Percentiles rank a stretch among this genome's conserved stretches.
These are phyloP conservation scores for Leucophora obtusa DNA, from an alignment of 2,888 invertebrate genomes.

Conservation along the genomic window DNA sequence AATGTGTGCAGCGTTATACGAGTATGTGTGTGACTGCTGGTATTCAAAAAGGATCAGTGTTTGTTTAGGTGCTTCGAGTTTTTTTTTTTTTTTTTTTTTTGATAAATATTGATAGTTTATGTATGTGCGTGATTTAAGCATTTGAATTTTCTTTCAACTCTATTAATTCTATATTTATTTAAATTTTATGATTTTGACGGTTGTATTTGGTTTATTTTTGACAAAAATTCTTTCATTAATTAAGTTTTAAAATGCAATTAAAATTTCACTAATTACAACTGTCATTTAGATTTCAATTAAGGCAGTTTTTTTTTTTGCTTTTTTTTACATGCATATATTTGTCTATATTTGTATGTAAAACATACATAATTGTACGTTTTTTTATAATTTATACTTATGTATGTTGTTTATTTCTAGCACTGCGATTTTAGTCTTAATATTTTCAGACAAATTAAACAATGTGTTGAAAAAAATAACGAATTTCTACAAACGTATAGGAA, in stretches of 20 bases:
- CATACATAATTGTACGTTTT: neutral
- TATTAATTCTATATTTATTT: no score
- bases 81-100: neutral
- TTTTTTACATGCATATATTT: slow-evolving; percentile 15
- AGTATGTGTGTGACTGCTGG: slow-evolving; percentile 48
- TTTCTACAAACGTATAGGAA: neutral
- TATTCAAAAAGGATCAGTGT: slow-evolving; percentile 39
- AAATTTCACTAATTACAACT: slow-evolving; percentile 61
- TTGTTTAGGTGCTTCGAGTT: slow-evolving; percentile 48
- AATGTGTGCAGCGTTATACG: slow-evolving; percentile 3
- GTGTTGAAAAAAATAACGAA: slow-evolving; percentile 37
- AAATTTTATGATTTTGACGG: no score
- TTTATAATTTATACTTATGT: slow-evolving; percentile 16
- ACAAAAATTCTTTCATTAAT: slow-evolving; percentile 40
- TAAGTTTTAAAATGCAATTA: slow-evolving; percentile 64
- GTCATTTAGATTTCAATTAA: slow-evolving; percentile 50
- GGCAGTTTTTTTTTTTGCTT: neutral
- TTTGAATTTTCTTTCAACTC: neutral
- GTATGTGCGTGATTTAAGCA: neutral
- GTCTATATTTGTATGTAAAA: slow-evolving; percentile 6
- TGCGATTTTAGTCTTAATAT: slow-evolving; percentile 2
- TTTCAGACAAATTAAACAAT: slow-evolving; percentile 14
- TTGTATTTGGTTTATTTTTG: neutral
- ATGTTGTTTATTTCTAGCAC: neutral
- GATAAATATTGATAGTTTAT: slow-evolving; percentile 1